phyloP scores from a whole-genome alignment of 2,113 vertebrate genomes.

The Cyrtonyx montezumae region DNA sequence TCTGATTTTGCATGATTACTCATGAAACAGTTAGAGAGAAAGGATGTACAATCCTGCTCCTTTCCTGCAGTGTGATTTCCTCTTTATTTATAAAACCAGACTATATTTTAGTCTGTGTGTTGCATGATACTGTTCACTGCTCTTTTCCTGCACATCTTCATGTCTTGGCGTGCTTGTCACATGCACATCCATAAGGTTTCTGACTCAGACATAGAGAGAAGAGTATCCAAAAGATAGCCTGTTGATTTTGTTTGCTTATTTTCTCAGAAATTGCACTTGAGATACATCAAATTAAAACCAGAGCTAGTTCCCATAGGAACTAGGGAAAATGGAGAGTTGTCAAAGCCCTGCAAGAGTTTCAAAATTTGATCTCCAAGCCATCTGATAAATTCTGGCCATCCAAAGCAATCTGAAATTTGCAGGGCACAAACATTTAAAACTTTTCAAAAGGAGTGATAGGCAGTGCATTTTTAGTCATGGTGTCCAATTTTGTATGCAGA shows the following conservation, averaged over 20 bases:
- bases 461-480: fast-evolving
- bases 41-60: fast-evolving
- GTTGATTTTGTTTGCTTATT: neutral
- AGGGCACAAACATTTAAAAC: neutral
- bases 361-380: neutral
- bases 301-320: neutral
- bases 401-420: neutral
- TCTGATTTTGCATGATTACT: neutral
- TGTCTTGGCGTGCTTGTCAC: neutral
- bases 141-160: neutral
- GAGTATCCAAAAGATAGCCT: neutral
- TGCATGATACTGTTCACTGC: neutral
- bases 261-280: neutral
- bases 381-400: neutral
- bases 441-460: neutral
- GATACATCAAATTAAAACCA: neutral
- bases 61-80: neutral
- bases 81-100: neutral
- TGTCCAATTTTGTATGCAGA: neutral
- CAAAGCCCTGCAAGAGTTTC: neutral
- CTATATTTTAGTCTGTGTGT: neutral
- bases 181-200: neutral
- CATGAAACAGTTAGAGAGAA: neutral
- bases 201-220: neutral
- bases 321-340: neutral